Percentiles rank a stretch among this genome's conserved stretches.
These are phyloP conservation scores for Drosophila nigritarsus DNA, from an alignment of 2,888 invertebrate genomes.

Conservation along the genomic window DNA sequence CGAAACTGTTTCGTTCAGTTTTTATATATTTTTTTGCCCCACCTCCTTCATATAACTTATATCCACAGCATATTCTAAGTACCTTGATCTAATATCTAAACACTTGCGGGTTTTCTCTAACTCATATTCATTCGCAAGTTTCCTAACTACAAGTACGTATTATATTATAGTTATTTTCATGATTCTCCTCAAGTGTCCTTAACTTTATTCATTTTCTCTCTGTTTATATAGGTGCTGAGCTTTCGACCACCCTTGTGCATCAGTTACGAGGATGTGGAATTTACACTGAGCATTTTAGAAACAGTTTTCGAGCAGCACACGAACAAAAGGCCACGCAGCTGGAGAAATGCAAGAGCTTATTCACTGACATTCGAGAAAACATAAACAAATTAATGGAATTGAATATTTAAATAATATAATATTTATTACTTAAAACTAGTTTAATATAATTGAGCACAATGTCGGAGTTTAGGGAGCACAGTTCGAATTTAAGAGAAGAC, in stretches of 20 bases:
- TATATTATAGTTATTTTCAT: not conserved
- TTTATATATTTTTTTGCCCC: not conserved
- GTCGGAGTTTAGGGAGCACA: slow-evolving; percentile 40
- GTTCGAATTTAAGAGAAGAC: slow-evolving; percentile 40
- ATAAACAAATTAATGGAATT: not conserved
- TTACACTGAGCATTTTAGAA: slow-evolving; percentile 88
- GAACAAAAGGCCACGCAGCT: slow-evolving; percentile 79
- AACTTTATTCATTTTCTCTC: not conserved
- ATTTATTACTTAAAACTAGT: slow-evolving; percentile 44
- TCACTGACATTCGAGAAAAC: not conserved
- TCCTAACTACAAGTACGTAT: slow-evolving; percentile 58
- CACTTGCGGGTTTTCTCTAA: slow-evolving; percentile 35
- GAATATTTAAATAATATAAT: slow-evolving; percentile 23
- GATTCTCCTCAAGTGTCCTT: not conserved
- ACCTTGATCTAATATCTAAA: slow-evolving; percentile 29
- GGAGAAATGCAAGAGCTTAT: slow-evolving; percentile 61
- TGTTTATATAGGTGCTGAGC: slow-evolving; percentile 89
- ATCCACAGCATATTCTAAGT: slow-evolving; percentile 14
- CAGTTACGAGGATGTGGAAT: slow-evolving; percentile 92
- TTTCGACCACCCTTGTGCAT: slow-evolving; percentile 98
- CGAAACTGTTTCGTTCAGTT: not conserved
- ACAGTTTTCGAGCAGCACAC: slow-evolving; percentile 72
- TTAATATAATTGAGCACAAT: slow-evolving; percentile 48
- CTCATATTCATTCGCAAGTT: slow-evolving; percentile 58
- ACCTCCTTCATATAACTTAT: slow-evolving; percentile 2